Conservation (phyloP, 2,797 vertebrate species). For the Tadarida brasiliensis region DNA sequence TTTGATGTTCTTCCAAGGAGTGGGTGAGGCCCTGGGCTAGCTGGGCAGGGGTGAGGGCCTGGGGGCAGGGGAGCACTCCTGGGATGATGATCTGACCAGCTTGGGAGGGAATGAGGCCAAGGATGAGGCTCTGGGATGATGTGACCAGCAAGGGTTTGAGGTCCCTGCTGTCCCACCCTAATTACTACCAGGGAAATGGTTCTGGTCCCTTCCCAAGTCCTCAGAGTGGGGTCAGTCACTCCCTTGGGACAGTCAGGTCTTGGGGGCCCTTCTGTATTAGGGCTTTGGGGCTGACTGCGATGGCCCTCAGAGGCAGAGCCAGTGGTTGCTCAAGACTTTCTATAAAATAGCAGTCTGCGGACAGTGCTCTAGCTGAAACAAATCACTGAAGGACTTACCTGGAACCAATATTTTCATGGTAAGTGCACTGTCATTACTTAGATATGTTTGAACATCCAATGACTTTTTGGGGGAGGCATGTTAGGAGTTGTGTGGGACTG, state of each 20-base stretch:
- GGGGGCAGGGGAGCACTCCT: rapidly evolving
- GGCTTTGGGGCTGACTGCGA: not conserved
- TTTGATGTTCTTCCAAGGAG: conserved; percentile 54
- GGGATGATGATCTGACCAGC: rapidly evolving
- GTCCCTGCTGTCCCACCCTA: rapidly evolving
- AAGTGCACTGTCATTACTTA: not conserved
- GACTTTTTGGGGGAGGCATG: not conserved
- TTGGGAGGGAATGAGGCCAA: not conserved
- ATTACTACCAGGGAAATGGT: not conserved
- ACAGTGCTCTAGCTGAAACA: not conserved
- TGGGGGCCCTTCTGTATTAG: not conserved
- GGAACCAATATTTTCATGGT: not conserved
- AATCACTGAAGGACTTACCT: not conserved
- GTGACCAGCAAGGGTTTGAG: not conserved
- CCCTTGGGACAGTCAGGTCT: not conserved
- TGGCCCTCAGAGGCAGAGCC: not conserved
- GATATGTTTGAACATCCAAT: not conserved
- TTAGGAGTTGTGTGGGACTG: not conserved
- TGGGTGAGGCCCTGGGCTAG: not conserved
- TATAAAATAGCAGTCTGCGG: not conserved
- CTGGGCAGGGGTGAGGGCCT: not conserved
- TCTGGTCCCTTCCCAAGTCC: not conserved
- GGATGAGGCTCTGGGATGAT: not conserved
- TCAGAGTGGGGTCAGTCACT: not conserved
- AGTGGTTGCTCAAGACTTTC: not conserved